A percentile compares a stretch with the other conserved stretches of the same genome.
phyloP scores from a whole-genome alignment of 92 coral and sea anemone species.

The Epizoanthus scotinus region DNA sequence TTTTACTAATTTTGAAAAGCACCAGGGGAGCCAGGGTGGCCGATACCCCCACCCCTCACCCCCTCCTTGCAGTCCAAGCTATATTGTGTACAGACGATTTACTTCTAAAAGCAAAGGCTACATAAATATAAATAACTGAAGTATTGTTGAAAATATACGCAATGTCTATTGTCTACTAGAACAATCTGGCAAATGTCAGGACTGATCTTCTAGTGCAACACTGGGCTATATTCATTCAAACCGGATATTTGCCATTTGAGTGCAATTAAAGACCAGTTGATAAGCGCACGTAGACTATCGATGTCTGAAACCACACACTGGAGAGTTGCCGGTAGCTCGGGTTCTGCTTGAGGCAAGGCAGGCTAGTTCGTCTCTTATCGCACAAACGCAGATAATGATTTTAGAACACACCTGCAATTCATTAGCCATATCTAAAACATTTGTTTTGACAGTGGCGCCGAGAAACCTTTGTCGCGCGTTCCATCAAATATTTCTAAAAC shows the following conservation, averaged over 20 bases:
- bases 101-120: too few species aligned
- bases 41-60: too few species aligned
- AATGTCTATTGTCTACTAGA: not conserved
- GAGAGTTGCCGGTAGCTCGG: constrained; percentile 6
- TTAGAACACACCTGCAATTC: constrained; percentile 14
- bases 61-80: too few species aligned
- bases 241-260: constrained; percentile 41
- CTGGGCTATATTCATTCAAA: constrained; percentile 30
- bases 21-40: too few species aligned
- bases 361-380: not conserved
- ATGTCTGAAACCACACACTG: constrained; percentile 21
- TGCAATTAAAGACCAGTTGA: constrained; percentile 30
- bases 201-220: not conserved
- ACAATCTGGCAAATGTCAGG: constrained; percentile 6
- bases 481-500: not conserved
- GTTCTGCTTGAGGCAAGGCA: not conserved
- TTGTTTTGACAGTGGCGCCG: constrained; percentile 24
- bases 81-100: too few species aligned
- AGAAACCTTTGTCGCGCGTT: constrained; percentile 10
- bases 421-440: constrained; percentile 21
- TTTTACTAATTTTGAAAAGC: not conserved
- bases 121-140: too few species aligned
- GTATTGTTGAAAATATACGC: too few species aligned
- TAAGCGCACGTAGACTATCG: constrained; percentile 22
- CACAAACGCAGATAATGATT: constrained; percentile 6